These are phyloP conservation scores for Aplodontia rufa DNA, from an alignment of 2,113 vertebrate species.

Conservation along the genomic window DNA sequence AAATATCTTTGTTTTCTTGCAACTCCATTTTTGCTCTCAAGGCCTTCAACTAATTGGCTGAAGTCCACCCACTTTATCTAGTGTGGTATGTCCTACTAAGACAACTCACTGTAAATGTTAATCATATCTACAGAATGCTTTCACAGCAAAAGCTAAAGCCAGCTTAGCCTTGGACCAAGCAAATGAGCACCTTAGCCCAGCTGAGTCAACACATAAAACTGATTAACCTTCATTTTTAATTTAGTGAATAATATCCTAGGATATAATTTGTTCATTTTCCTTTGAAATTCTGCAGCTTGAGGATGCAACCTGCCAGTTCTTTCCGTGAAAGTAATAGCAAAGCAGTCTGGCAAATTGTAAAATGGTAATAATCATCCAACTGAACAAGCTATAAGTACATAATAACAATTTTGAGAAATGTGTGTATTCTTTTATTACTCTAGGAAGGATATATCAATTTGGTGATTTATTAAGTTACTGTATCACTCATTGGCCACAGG, in stretches of 20 bases:
- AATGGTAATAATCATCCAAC: neutral
- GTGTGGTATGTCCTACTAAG: neutral
- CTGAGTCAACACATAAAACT: neutral
- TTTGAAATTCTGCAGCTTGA: neutral
- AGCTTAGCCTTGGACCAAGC: neutral
- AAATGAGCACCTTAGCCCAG: neutral
- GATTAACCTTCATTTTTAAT: neutral
- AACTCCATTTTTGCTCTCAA: neutral
- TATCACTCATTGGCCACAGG: neutral
- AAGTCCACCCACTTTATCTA: neutral
- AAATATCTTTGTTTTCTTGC: neutral
- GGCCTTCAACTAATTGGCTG: neutral
- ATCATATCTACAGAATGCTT: neutral
- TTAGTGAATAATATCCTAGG: neutral
- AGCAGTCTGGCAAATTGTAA: neutral
- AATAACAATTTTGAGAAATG: neutral
- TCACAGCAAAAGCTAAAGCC: neutral
- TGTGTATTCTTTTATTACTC: neutral
- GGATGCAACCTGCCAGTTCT: neutral
- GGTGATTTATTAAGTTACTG: constrained; percentile 14
- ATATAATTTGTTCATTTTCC: neutral
- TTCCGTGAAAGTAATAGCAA: neutral
- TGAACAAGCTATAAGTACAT: neutral
- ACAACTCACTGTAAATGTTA: neutral
- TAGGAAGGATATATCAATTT: neutral